Conservation (phyloP, 2,888 invertebrate species). For the Lysandra bellargus region DNA sequence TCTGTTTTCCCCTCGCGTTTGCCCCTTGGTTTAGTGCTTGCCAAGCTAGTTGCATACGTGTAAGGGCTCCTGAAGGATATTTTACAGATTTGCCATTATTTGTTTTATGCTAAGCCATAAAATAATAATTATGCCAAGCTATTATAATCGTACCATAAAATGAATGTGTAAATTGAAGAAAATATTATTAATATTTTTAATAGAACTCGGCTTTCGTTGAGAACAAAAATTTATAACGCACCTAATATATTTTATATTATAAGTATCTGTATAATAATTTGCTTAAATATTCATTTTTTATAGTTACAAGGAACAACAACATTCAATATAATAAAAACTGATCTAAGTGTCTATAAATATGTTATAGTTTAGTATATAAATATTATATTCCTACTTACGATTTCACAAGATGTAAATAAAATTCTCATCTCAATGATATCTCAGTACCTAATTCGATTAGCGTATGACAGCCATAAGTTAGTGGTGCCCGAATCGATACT, state of each 20-base stretch:
- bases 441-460: conserved; percentile 3
- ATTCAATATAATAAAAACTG: conserved; percentile 19
- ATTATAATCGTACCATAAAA: too few species aligned
- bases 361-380: not conserved
- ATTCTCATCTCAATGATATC: conserved; percentile 10
- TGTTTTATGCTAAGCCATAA: too few species aligned
- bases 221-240: not conserved
- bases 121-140: too few species aligned
- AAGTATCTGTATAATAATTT: not conserved
- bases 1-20: not conserved
- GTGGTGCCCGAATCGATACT: not conserved
- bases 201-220: not conserved
- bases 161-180: too few species aligned
- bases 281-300: not conserved
- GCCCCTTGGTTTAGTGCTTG: not conserved
- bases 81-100: too few species aligned
- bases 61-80: not conserved
- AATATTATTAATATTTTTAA: too few species aligned
- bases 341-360: conserved; percentile 8
- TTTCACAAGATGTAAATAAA: conserved; percentile 8
- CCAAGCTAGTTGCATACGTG: not conserved
- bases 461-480: not conserved
- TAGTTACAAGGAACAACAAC: conserved; percentile 17
- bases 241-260: not conserved
- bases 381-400: not conserved